Evolutionary conservation across 2,797 vertebrate species (phyloP).

Genomic region (Ispidina picta): DNA sequence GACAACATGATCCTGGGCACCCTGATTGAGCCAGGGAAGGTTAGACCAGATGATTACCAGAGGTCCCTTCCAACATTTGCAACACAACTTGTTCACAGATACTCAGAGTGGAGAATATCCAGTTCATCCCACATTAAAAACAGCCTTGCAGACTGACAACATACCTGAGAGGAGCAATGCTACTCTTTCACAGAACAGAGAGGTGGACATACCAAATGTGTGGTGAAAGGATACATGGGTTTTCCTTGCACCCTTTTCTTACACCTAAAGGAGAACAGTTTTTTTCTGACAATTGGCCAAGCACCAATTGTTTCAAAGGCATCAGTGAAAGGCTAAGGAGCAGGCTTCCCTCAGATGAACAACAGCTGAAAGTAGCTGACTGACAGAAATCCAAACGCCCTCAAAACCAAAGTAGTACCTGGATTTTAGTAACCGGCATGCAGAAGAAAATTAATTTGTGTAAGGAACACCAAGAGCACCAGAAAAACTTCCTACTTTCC

Average conservation of each 20-base stretch:
- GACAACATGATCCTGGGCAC: neutral
- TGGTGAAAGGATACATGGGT: neutral
- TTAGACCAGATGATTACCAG: neutral
- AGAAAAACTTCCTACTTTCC: neutral
- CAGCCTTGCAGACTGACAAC: neutral
- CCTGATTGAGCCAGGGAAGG: neutral
- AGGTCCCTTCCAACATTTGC: neutral
- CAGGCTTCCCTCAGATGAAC: neutral
- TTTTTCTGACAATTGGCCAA: neutral
- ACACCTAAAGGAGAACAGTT: neutral
- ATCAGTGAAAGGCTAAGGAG: neutral
- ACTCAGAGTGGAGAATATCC: neutral
- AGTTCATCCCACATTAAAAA: neutral
- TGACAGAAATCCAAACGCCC: neutral
- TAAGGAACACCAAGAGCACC: neutral
- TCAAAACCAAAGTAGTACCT: neutral
- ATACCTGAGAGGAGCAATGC: neutral
- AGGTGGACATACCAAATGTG: neutral
- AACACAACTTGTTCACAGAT: neutral
- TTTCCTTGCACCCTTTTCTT: neutral
- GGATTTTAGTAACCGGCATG: neutral
- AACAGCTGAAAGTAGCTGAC: neutral
- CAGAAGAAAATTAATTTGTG: neutral
- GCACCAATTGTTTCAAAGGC: neutral
- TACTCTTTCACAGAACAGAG: neutral